phyloP scores from a whole-genome alignment of 2,888 invertebrate genomes.

The Caenorhabditis plicata region DNA sequence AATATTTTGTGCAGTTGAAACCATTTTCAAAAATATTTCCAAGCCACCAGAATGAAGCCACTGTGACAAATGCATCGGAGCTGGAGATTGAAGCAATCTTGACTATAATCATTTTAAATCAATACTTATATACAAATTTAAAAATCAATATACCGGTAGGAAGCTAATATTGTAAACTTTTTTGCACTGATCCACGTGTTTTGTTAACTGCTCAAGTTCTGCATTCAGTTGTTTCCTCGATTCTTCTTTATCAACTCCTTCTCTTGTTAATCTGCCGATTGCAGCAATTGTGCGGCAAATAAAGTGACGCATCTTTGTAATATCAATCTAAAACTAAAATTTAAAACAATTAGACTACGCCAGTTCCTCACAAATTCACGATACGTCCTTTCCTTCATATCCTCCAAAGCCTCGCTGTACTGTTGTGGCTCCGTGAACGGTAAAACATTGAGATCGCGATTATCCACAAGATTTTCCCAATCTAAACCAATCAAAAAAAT shows the following conservation, averaged over 20 bases:
- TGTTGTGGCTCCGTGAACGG: constrained; percentile 20
- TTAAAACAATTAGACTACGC: no score
- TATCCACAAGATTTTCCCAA: constrained; percentile 36
- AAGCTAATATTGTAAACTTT: constrained; percentile 24
- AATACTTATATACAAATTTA: background rate
- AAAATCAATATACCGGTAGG: constrained; percentile 3
- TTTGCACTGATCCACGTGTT: constrained; percentile 35
- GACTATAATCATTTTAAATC: constrained; percentile 11
- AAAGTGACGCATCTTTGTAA: constrained; percentile 24
- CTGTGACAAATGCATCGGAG: constrained; percentile 18
- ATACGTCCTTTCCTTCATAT: constrained; percentile 26
- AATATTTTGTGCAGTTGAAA: constrained; percentile 21
- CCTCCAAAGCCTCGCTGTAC: constrained; percentile 16
- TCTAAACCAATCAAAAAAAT: constrained; percentile 16
- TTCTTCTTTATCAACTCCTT: background rate
- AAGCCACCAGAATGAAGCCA: constrained; percentile 30
- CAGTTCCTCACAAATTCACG: constrained; percentile 29
- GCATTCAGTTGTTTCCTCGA: constrained; percentile 8
- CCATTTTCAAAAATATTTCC: constrained; percentile 17
- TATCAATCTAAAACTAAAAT: constrained; percentile 41
- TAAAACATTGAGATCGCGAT: constrained; percentile 39
- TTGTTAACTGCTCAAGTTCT: constrained; percentile 11
- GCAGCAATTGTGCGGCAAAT: constrained; percentile 30
- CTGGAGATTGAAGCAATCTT: constrained; percentile 25
- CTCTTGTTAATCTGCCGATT: constrained; percentile 18